These are phyloP conservation scores for Tetrax tetrax DNA, from an alignment of 2,113 vertebrate genomes.

Conservation along the genomic window DNA sequence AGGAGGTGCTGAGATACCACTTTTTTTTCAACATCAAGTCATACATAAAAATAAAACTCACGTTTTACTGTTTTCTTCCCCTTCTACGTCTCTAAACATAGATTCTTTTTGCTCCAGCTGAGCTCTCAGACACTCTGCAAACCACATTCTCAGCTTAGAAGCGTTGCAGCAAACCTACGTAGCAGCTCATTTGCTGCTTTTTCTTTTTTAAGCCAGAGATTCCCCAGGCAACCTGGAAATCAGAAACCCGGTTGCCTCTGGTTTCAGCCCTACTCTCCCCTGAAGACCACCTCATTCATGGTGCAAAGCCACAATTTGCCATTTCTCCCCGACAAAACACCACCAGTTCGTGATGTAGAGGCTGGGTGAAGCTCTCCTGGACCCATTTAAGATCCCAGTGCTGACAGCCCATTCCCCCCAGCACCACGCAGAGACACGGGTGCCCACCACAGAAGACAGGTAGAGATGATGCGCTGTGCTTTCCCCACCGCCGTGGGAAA, in stretches of 20 bases:
- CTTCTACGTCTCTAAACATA: neutral
- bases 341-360: fast-evolving
- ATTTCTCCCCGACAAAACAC: neutral
- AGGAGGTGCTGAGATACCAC: neutral
- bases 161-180: neutral
- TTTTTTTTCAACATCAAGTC: neutral
- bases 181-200: neutral
- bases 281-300: neutral
- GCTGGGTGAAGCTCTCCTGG: neutral
- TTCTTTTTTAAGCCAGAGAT: neutral
- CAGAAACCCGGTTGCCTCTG: neutral
- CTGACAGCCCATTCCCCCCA: neutral
- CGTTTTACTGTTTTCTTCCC: neutral
- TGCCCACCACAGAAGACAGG: neutral
- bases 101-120: neutral
- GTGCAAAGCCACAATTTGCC: neutral
- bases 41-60: neutral
- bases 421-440: neutral
- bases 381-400: neutral
- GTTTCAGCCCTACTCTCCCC: neutral
- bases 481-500: neutral
- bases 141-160: neutral
- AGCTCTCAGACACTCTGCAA: neutral
- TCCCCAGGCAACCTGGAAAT: neutral
- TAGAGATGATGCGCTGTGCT: neutral